Base-by-base conservation (phyloP, 1,140 invertebrate species). In the Diorhabda carinulata region DNA sequence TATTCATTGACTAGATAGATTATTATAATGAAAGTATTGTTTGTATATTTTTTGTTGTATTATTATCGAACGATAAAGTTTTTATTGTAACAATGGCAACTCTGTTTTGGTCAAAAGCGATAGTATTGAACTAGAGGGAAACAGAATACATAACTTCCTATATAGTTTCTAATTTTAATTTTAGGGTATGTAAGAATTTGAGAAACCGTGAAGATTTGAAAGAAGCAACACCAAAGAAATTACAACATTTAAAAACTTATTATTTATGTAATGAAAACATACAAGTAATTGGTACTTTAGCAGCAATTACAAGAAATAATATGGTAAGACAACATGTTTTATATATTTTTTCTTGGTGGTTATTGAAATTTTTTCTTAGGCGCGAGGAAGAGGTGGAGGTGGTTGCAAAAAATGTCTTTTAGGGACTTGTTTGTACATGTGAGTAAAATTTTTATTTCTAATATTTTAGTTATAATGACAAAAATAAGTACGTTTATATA, bases 381-480 rank as follows among this genome's bases (percentile, higher is more conserved):
- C 6, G 2, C 2, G 47, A 52, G n/a, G 47, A 52, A 52, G n/a
- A 8, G 47, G 47, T 52, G n/a, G 68, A 47, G 58, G 41, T n/a
- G 69, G 69, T 63, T 69, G 69, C 10, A 57, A 47, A 44, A 69
- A 63, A 64, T 73, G 72, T 57, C 44, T 71, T 4, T 7, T 61
- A 47, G 67, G 70, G 40, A 67, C 70, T 41, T 45, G 69, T 44
- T 61, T 72, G 8, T 73, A 69, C 60, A 64, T 73, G 72, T 73
- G 62, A 69, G 72, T 69, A 65, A 25, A 64, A 3, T 41, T 25
- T 25, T 25, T 25, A 25, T 25, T 25, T 25, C 25, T 25, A 25
- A 25, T 25, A 25, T 25, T 25, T 25, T 25, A 25, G 25, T 25
- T 25, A 25, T 25, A 25, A 25, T 25, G 25, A 25, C 25, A 25